Evolutionary conservation across 2,113 vertebrate genomes (phyloP).

Genomic region (Neodon shergylaensis): DNA sequence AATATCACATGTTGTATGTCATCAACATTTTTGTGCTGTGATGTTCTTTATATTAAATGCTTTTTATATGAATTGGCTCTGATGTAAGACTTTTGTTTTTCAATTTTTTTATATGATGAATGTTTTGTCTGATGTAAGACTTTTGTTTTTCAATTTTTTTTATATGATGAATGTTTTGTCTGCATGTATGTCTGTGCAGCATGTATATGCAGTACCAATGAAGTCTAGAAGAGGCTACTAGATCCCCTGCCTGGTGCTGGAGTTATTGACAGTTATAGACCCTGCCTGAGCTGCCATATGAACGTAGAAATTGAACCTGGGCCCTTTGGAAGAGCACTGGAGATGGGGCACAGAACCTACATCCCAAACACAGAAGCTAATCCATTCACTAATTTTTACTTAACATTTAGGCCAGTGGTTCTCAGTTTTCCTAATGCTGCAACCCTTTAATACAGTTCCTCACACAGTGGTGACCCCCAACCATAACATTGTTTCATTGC

Average conservation of each 20-base stretch:
- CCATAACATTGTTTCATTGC: not conserved
- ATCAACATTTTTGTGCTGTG: slow-evolving; percentile 57
- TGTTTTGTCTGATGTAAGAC: not conserved
- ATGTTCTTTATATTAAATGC: slow-evolving; percentile 67
- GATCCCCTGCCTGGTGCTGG: not conserved
- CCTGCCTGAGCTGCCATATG: not conserved
- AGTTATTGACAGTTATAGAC: not conserved
- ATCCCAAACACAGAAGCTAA: not conserved
- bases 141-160: not conserved
- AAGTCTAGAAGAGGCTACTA: too few species aligned
- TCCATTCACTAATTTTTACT: not conserved
- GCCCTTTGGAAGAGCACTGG: not conserved
- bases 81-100: slow-evolving; percentile 9
- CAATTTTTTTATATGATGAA: not conserved
- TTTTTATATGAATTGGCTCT: slow-evolving; percentile 53
- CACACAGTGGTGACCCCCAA: not conserved
- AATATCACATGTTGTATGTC: not conserved
- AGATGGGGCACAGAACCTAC: not conserved
- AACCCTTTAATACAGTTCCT: not conserved
- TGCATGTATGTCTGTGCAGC: not conserved
- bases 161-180: not conserved
- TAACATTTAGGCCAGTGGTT: not conserved
- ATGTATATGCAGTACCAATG: not conserved
- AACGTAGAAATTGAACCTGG: not conserved
- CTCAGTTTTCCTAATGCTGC: not conserved